Conservation (phyloP, 2,888 invertebrate genomes). For the Sarcophaga caerulescens region DNA sequence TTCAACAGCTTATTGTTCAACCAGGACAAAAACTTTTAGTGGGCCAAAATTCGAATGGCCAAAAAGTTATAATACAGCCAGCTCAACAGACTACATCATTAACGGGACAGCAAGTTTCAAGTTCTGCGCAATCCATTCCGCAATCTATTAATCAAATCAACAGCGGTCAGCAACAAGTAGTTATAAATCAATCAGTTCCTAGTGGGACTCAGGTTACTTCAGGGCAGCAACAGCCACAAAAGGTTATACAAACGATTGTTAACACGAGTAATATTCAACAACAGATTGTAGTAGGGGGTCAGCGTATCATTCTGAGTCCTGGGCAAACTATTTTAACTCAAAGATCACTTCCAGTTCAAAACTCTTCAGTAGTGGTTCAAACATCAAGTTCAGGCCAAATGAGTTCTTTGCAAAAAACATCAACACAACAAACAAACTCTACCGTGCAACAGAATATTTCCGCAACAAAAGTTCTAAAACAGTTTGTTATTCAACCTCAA, state of each 20-base stretch:
- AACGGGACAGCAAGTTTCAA: slow-evolving; percentile 67
- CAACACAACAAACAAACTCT: slow-evolving; percentile 66
- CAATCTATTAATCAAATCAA: slow-evolving; percentile 64
- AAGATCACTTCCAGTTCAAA: slow-evolving; percentile 76
- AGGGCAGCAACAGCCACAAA: slow-evolving; percentile 75
- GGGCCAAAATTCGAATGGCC: slow-evolving; percentile 79
- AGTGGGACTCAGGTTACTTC: slow-evolving; percentile 36
- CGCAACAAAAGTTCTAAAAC: slow-evolving; percentile 74
- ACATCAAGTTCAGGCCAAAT: slow-evolving; percentile 66
- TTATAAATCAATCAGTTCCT: slow-evolving; percentile 71
- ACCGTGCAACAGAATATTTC: slow-evolving; percentile 70
- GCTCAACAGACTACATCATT: slow-evolving; percentile 73
- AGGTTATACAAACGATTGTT: slow-evolving; percentile 81
- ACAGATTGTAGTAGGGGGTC: slow-evolving; percentile 81
- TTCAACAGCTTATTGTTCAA: slow-evolving; percentile 80
- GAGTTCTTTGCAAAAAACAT: slow-evolving; percentile 69
- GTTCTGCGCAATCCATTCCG: slow-evolving; percentile 58
- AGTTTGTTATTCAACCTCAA: slow-evolving; percentile 75
- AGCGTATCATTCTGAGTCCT: slow-evolving; percentile 80
- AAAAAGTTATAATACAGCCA: slow-evolving; percentile 80
- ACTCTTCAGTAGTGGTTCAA: slow-evolving; percentile 73
- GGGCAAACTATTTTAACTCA: slow-evolving; percentile 81
- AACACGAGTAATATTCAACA: slow-evolving; percentile 80
- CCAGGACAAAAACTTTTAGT: slow-evolving; percentile 79
- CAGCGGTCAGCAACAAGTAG: slow-evolving; percentile 72